Base-by-base conservation (phyloP, 2,113 vertebrate genomes). In the Ondatra zibethicus region DNA sequence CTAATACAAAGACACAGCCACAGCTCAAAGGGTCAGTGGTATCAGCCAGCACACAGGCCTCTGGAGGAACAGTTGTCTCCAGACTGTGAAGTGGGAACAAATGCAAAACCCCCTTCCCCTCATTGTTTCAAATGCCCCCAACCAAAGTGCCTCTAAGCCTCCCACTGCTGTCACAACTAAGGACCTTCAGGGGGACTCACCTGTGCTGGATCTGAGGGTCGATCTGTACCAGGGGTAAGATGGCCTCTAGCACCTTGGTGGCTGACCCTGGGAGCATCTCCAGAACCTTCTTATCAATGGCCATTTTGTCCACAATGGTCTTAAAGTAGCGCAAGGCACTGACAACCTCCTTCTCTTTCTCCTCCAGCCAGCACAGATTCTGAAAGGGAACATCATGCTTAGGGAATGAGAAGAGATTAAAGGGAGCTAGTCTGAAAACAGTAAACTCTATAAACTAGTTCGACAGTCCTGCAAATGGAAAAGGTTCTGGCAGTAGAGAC, bases 291-390 rank as follows among this genome's bases (percentile, higher is more conserved):
- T 99, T 99, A 97, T 99, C 99, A 78, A 99, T 99, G 0, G 99
- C 99, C 99, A 99, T 99, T 98, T 99, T 99, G 98, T 99, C 99
- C 97, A 99, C 99, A 75, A 99, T 99, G 61, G 99, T 99, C 98
- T 99, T 99, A 94, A 99, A 99, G 98, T 99, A 99, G 94, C 99
- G 99, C 97, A 99, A 92, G 0, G 99, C 99, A 82, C 99, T 99
- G 96, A 99, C 99, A 0, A 99, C 99, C 39, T 99, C 99, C 98
- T 99, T 99, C 97, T 99, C 99, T 23, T 99, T 99, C 93, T 99
- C 99, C 93, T 99, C 99, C 84, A 99, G 98, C 96, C 99, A 99
- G 9, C 99, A 99, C 1, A 99, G 99, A 96, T 99, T 99, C 99
- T 99, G 91, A 85, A 98, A 94, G 95, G 96, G 77, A 92, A 96